Evolutionary conservation across 2,797 vertebrate species (phyloP).

Genomic region (Bradypus variegatus): DNA sequence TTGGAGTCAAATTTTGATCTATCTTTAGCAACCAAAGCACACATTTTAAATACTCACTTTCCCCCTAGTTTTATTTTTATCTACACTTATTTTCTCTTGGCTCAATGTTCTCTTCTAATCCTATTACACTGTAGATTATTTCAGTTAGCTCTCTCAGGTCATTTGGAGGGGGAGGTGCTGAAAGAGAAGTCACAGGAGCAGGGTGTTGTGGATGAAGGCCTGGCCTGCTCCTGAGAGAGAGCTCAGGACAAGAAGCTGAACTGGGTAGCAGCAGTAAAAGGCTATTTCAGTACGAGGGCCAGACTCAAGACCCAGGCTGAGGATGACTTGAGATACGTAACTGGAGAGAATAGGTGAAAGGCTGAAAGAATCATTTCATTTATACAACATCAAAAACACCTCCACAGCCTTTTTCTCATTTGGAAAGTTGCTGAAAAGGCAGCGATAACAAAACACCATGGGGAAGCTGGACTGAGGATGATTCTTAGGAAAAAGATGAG

Average conservation of each 20-base stretch:
- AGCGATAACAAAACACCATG: not conserved
- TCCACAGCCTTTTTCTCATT: not conserved
- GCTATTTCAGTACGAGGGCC: not conserved
- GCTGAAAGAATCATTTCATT: not conserved
- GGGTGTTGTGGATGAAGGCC: not conserved
- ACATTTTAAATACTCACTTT: not conserved
- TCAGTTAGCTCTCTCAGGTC: not conserved
- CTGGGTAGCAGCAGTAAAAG: not conserved
- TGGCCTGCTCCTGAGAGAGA: not conserved
- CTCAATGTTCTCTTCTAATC: not conserved
- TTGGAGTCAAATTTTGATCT: not conserved
- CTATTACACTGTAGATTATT: not conserved
- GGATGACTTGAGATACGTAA: not conserved
- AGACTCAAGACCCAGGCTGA: not conserved
- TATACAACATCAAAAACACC: not conserved
- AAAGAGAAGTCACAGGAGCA: not conserved
- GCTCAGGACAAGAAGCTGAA: not conserved
- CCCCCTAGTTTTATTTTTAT: not conserved
- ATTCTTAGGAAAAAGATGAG: constrained; percentile 56
- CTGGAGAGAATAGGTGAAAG: not conserved
- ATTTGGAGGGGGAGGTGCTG: not conserved
- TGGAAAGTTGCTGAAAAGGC: not conserved
- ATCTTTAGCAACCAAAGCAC: not conserved
- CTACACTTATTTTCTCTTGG: not conserved
- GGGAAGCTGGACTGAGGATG: constrained; percentile 27